Evolutionary conservation across 2,113 vertebrate genomes (phyloP).

Genomic region (Falcunculus frontatus): DNA sequence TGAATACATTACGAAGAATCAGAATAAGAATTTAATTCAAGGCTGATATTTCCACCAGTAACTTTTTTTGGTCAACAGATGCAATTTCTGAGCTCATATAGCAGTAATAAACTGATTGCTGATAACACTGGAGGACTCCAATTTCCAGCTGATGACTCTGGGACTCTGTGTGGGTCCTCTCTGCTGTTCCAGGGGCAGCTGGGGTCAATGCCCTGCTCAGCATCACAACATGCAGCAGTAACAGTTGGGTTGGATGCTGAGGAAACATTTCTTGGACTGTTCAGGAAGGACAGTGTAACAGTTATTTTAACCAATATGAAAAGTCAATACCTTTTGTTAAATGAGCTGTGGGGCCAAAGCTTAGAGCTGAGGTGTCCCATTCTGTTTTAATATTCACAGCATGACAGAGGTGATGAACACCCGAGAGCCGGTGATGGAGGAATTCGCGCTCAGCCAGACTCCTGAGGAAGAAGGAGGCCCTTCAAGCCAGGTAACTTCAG

Average conservation of each 20-base stretch:
- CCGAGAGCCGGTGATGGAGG: constrained; percentile 81
- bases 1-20: neutral
- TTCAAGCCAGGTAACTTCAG: constrained; percentile 73
- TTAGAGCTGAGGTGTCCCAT: neutral
- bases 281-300: neutral
- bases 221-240: neutral
- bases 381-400: constrained; percentile 58
- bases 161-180: neutral
- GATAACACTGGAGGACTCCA: neutral
- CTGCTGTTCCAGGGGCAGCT: neutral
- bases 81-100: neutral
- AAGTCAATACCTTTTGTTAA: neutral
- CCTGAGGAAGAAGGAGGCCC: constrained; percentile 75
- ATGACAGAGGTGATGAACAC: constrained; percentile 90
- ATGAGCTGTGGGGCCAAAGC: neutral
- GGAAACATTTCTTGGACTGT: neutral
- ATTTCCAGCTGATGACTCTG: neutral
- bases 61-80: neutral
- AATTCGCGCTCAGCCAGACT: constrained; percentile 74
- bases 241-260: neutral
- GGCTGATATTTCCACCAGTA: neutral
- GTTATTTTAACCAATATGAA: neutral
- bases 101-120: neutral
- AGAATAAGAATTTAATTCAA: neutral
- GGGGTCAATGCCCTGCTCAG: neutral